A percentile compares a stretch with the other conserved stretches of the same genome.
Conservation (phyloP, 2,113 vertebrate genomes). For the Camelus bactrianus region DNA sequence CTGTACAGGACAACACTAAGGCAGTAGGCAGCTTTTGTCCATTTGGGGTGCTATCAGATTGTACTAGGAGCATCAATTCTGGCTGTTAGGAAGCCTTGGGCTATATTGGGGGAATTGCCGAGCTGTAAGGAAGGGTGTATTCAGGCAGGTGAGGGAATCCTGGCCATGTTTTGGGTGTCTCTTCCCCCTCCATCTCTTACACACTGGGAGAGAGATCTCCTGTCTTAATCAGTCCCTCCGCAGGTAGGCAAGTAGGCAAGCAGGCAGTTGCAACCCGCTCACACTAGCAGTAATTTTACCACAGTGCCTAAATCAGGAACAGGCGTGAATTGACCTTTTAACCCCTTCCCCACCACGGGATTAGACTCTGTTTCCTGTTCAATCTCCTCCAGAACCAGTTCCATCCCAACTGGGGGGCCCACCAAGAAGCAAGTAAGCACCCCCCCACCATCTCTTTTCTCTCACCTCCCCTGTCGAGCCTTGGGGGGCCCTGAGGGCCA, state of each 20-base stretch:
- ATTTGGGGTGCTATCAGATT: conserved; percentile 2
- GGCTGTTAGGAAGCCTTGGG: background rate
- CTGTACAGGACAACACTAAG: background rate
- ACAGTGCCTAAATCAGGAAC: conserved; percentile 88
- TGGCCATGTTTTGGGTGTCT: conserved; percentile 35
- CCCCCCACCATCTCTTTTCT: conserved; percentile 40
- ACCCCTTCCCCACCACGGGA: conserved; percentile 89
- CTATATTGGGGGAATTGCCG: background rate
- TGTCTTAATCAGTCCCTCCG: background rate
- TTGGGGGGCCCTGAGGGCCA: conserved; percentile 69
- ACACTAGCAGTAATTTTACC: conserved; percentile 86
- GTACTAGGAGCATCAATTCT: background rate
- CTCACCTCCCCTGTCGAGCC: background rate
- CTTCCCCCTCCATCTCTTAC: background rate
- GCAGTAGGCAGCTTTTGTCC: background rate
- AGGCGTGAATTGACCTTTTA: conserved; percentile 90
- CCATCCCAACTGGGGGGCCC: conserved; percentile 75
- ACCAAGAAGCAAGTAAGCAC: conserved; percentile 45
- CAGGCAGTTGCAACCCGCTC: conserved; percentile 12
- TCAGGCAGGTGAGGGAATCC: background rate
- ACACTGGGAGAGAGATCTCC: background rate
- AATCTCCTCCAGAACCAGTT: conserved; percentile 87
- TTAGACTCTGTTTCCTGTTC: conserved; percentile 90
- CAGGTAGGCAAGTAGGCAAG: conserved; percentile 67
- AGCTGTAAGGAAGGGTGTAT: background rate